These are phyloP conservation scores for Anthoscopus minutus DNA, from an alignment of 2,113 vertebrate species.

Conservation along the genomic window DNA sequence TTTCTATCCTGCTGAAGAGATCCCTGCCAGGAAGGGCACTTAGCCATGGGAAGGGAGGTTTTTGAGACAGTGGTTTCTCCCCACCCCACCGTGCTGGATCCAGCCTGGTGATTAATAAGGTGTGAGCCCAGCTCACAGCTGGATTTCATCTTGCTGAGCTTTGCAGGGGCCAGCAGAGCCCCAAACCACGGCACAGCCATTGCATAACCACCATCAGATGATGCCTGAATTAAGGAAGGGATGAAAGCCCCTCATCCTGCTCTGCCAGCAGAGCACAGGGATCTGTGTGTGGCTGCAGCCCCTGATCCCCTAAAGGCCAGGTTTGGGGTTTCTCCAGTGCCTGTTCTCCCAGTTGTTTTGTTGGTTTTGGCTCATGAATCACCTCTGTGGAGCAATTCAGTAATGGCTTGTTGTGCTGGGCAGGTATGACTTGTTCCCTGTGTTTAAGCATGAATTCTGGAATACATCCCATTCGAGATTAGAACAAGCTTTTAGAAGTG, in stretches of 20 bases:
- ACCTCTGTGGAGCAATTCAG: background rate
- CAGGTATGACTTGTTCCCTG: conserved; percentile 17
- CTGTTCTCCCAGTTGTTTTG: background rate
- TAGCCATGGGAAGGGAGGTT: background rate
- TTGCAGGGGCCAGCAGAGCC: background rate
- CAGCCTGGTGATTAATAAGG: conserved; percentile 39
- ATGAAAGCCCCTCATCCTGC: background rate
- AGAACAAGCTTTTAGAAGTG: background rate
- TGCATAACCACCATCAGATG: background rate
- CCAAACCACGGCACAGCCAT: background rate
- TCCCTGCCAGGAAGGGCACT: background rate
- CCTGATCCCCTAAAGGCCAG: background rate
- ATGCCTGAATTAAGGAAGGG: background rate
- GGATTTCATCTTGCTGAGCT: background rate
- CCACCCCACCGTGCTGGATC: background rate
- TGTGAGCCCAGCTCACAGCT: conserved; percentile 17
- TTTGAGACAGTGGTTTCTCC: conserved; percentile 4
- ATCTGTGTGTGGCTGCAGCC: background rate
- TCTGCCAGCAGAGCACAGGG: background rate
- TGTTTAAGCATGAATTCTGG: background rate
- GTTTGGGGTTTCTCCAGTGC: background rate
- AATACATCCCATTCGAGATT: background rate
- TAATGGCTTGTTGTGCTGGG: background rate
- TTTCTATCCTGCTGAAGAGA: background rate
- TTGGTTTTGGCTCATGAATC: background rate